Evolutionary conservation across 1,140 invertebrate genomes (phyloP), one percentile per base, ranked within the genome.

Genomic region (Drosophila elegans): DNA sequence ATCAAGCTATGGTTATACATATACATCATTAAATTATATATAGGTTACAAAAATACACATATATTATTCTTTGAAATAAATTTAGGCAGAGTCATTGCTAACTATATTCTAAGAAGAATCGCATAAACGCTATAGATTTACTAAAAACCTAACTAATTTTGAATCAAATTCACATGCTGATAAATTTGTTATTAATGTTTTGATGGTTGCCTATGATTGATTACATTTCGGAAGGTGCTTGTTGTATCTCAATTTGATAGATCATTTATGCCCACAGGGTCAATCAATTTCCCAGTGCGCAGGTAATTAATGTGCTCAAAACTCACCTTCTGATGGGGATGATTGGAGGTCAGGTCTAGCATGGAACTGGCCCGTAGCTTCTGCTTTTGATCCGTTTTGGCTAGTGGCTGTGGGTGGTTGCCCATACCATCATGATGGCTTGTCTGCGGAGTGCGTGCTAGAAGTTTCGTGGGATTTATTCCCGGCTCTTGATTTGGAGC

Each of bases 331-430:
- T 76, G 73, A 45, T 41, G 61, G 46, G 60, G 57, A 48, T 63
- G 52, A 36, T 75, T 75, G 41, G 62, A 46, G 16, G 72, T 86
- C 13, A 85, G 25, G 9, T 85, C 79, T 27, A 72, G 49, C 78
- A 86, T 78, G 13, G 83, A 85, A 16, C 68, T 78, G 42, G 82
- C 68, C 38, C 61, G 49, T 38, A 82, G n/a, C n/a, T 78, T 53
- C 10, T 16, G 29, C 34, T 67, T 41, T 51, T 64, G 49, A 29
- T 55, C 69, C n/a, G 63, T 3, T n/a, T 13, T 32, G 10, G 16
- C 2, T 2, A 21, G 11, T 5, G 16, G 12, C 12, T 0, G 12
- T 1, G 60, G 13, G 6, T 10, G 21, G 4, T 11, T 13, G 29
- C 4, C 13, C 3, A 4, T 34, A 16, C 13, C 6, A 13, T 53